Base-by-base conservation (phyloP, 2,113 vertebrate genomes). In the Plectropomus leopardus region DNA sequence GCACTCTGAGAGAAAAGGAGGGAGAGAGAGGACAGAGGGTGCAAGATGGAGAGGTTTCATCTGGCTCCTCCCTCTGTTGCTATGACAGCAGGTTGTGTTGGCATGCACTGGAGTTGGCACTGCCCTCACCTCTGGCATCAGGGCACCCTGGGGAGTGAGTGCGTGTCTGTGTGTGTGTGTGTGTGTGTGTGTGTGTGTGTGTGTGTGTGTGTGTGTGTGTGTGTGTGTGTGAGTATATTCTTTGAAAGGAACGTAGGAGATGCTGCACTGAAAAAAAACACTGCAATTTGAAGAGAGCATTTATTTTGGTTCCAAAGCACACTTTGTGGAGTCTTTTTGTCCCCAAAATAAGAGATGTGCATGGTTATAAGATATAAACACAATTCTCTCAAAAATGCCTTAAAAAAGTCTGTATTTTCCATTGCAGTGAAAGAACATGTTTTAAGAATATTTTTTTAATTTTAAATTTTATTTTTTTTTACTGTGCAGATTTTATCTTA, bases 31-130 rank as follows among this genome's bases (percentile, higher is more conserved):
- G 26, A 59, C 51, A 10, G 65, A 78, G 36, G 53, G 48, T 63
- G 66, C 32, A 75, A 78, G 82, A 79, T 89, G 81, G 48, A 77
- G 80, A 79, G 86, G 67, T 88, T 86, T 89, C 81, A 86, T 93
- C 85, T 84, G 88, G 83, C 92, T 93, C 90, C 90, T 93, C 86
- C 90, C 93, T 91, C 88, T 86, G 94, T 95, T 94, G 89, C 94
- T 86, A 94, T 94, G 94, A 93, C 92, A 94, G 93, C 93, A 87
- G 88, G 88, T 94, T 94, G 92, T 94, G 91, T 91, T 94, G 94
- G 94, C 93, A 94, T 93, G 93, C 85, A 63, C 54, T 83, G 71
- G 76, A 77, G 82, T 90, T 94, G 93, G 94, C 94, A 88, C 86
- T 90, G 90, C 89, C 92, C 90, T 86, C 91, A 95, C 94, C 94